A percentile compares a stretch with the other conserved stretches of the same genome.
Evolutionary conservation across 2,797 vertebrate species (phyloP).

Genomic region (Typhlichthys subterraneus): DNA sequence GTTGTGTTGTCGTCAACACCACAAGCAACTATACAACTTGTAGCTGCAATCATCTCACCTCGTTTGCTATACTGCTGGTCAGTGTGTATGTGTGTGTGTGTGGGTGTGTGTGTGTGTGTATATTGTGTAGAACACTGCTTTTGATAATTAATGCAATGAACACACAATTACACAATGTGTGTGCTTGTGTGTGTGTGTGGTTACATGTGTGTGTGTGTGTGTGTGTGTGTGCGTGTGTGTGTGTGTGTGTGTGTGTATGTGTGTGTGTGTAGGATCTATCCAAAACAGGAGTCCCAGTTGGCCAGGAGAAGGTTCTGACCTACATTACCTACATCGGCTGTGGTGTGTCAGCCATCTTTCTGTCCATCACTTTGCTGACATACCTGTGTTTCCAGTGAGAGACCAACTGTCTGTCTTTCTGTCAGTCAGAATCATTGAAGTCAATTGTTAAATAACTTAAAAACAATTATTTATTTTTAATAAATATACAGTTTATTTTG

Average conservation of each 20-base stretch:
- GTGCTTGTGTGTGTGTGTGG: slow-evolving; percentile 1
- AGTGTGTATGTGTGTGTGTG: slow-evolving; percentile 24
- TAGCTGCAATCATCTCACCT: slow-evolving; percentile 92
- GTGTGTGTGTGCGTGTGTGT: background rate
- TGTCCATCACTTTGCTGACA: slow-evolving; percentile 84
- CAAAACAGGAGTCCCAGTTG: slow-evolving; percentile 58
- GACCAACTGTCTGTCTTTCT: background rate
- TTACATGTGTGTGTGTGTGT: slow-evolving; percentile 1
- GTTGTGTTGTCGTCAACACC: slow-evolving; percentile 81
- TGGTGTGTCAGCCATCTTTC: slow-evolving; percentile 90
- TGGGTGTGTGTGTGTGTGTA: slow-evolving; percentile 8
- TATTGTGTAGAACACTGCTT: background rate
- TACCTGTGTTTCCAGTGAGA: slow-evolving; percentile 65
- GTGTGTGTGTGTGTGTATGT: slow-evolving; percentile 4
- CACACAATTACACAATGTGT: slow-evolving; percentile 4
- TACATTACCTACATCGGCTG: slow-evolving; percentile 95
- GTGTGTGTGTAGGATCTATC: slow-evolving; percentile 81
- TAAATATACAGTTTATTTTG: too few relatives aligned
- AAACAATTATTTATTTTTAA: background rate
- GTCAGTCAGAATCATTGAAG: too few relatives aligned
- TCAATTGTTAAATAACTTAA: too few relatives aligned
- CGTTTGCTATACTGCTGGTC: slow-evolving; percentile 92
- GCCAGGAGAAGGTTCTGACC: slow-evolving; percentile 82
- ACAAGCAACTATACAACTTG: slow-evolving; percentile 82
- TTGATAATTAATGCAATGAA: slow-evolving; percentile 27